Evolutionary conservation across 2,113 vertebrate species (phyloP).

Genomic region (Charina bottae): DNA sequence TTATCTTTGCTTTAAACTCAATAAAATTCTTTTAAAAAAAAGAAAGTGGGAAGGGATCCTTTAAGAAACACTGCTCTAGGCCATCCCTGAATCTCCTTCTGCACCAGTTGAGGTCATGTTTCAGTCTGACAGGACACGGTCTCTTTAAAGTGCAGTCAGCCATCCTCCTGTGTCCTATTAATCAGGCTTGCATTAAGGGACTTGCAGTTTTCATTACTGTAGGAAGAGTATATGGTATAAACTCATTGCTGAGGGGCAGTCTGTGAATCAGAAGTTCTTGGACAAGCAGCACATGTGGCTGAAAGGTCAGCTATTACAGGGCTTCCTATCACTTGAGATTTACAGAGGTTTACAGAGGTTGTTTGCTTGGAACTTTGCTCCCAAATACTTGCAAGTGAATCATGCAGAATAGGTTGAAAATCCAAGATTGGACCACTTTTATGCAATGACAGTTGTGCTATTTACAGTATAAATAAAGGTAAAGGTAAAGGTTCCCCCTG

Average conservation of each 20-base stretch:
- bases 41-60: too few relatives aligned
- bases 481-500: too few relatives aligned
- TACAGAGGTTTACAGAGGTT: neutral
- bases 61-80: neutral
- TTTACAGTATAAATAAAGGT: too few relatives aligned
- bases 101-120: neutral
- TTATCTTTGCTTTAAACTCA: too few relatives aligned
- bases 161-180: constrained; percentile 1
- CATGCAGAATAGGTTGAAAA: neutral
- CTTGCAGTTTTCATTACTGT: neutral
- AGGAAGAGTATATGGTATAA: neutral
- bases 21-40: too few relatives aligned
- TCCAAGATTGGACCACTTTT: neutral
- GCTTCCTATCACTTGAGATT: neutral
- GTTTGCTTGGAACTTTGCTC: constrained; percentile 8
- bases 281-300: neutral
- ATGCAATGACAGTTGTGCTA: neutral
- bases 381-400: neutral
- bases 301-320: neutral
- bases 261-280: neutral
- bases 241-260: neutral
- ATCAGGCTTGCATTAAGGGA: constrained; percentile 2
- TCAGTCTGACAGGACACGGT: neutral
- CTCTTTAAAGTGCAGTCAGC: neutral
- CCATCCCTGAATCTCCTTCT: neutral